Conservation (phyloP, 2,888 invertebrate genomes). For the Noctua fimbriata region DNA sequence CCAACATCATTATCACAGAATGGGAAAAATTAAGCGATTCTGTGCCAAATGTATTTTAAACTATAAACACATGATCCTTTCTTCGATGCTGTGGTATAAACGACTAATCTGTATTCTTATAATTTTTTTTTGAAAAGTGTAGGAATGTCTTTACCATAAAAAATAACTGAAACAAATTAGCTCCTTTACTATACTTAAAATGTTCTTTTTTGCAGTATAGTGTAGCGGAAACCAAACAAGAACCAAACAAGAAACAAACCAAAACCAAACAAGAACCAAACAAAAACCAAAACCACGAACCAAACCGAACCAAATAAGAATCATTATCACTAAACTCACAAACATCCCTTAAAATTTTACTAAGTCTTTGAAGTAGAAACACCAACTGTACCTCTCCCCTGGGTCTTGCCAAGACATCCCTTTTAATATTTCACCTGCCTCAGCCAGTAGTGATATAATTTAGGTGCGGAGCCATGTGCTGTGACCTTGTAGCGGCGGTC, state of each 20-base stretch:
- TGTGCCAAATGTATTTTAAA: neutral
- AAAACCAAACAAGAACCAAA: too few species aligned
- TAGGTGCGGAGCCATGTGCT: conserved; percentile 53
- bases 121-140: neutral
- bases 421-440: conserved; percentile 41
- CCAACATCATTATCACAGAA: neutral
- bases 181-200: neutral
- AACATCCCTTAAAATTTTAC: neutral
- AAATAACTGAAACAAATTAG: neutral
- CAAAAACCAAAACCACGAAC: too few species aligned
- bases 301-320: neutral
- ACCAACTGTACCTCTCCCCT: neutral
- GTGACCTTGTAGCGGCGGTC: conserved; percentile 61
- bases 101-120: neutral
- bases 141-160: neutral
- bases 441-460: conserved; percentile 42
- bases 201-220: neutral
- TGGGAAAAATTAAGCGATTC: neutral
- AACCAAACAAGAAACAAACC: too few species aligned
- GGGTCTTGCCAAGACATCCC: conserved; percentile 16
- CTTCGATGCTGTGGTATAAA: neutral
- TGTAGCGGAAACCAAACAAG: too few species aligned
- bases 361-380: conserved; percentile 2
- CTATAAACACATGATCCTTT: neutral
- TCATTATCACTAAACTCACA: neutral